Evolutionary conservation across 2,113 vertebrate genomes (phyloP).

Genomic region (Parus major): DNA sequence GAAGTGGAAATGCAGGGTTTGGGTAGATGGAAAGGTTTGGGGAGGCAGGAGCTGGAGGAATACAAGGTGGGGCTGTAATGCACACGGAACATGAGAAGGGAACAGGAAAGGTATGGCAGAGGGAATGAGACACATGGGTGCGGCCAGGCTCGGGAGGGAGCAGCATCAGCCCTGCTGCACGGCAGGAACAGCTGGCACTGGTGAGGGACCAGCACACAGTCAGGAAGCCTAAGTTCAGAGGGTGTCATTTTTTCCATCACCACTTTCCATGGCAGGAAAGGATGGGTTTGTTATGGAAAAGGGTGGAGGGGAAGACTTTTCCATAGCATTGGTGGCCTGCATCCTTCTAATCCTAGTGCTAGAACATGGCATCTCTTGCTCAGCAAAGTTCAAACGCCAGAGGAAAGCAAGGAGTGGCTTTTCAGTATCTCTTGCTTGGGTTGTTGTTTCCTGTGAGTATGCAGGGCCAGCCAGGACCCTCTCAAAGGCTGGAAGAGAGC

Average conservation of each 20-base stretch:
- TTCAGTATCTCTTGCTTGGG: background rate
- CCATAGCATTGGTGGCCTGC: background rate
- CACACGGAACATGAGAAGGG: fast-evolving
- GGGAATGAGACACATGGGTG: fast-evolving
- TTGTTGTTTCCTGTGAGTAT: background rate
- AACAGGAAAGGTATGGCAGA: background rate
- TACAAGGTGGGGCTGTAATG: background rate
- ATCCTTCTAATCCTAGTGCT: background rate
- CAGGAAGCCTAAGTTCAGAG: background rate
- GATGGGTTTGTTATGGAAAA: background rate
- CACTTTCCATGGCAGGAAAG: background rate
- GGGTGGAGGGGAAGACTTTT: background rate
- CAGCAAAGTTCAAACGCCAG: background rate
- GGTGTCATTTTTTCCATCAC: background rate
- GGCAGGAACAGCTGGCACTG: background rate
- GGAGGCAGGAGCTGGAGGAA: fast-evolving
- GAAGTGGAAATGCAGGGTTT: background rate
- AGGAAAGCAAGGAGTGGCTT: background rate
- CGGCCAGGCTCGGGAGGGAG: background rate
- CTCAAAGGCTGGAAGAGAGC: conserved; percentile 30
- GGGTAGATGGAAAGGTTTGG: background rate
- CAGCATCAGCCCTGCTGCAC: background rate
- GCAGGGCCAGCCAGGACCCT: background rate
- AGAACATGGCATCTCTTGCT: background rate
- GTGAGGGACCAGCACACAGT: background rate